Conservation (phyloP, 2,888 invertebrate genomes). For the Drosophila nr. perissopoda region DNA sequence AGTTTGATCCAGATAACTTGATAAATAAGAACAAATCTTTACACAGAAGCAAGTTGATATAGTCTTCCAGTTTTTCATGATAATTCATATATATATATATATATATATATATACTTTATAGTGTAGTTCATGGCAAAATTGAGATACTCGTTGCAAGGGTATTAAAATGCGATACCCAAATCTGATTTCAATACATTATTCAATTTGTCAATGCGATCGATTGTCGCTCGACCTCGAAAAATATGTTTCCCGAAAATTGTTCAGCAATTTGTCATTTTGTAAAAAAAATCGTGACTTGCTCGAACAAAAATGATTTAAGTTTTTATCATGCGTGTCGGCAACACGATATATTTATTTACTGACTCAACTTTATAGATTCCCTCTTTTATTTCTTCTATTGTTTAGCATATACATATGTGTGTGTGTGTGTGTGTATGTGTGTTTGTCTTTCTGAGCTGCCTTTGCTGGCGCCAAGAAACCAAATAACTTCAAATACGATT, state of each 20-base stretch:
- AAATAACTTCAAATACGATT: slow-evolving; percentile 1
- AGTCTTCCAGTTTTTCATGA: background rate
- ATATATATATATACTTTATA: no score
- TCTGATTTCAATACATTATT: slow-evolving; percentile 16
- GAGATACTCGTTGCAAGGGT: background rate
- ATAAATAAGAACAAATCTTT: background rate
- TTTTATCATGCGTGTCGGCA: slow-evolving; percentile 57
- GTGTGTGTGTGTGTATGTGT: background rate
- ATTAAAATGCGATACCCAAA: background rate
- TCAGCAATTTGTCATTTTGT: slow-evolving; percentile 62
- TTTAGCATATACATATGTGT: background rate
- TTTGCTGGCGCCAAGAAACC: background rate
- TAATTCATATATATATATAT: no score
- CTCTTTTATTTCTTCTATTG: background rate
- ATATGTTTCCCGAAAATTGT: slow-evolving; percentile 18
- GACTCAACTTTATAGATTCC: slow-evolving; percentile 7
- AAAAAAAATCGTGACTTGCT: slow-evolving; percentile 63
- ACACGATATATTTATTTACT: slow-evolving; percentile 49
- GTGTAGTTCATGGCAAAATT: background rate
- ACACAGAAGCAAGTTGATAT: background rate
- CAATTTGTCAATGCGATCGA: slow-evolving; percentile 62
- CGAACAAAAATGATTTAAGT: slow-evolving; percentile 22
- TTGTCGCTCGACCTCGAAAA: slow-evolving; percentile 39
- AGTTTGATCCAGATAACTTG: background rate
- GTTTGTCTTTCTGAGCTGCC: background rate